Conservation (phyloP, 2,888 invertebrate genomes). For the Lithophane leautieri region DNA sequence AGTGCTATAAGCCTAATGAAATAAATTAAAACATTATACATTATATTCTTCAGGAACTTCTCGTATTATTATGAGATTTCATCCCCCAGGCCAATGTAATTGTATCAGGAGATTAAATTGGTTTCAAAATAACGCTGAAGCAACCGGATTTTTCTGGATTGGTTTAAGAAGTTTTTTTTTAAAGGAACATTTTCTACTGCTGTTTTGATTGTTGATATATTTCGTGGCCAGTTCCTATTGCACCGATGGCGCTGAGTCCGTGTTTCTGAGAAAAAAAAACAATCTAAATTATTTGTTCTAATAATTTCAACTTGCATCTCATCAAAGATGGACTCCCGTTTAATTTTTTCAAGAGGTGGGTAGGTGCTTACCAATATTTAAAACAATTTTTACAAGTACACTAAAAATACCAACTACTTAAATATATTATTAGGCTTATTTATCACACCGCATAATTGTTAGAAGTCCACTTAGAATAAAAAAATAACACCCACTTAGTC, state of each 20-base stretch:
- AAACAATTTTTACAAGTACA: neutral
- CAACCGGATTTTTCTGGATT: neutral
- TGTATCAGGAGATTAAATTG: neutral
- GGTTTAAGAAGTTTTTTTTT: neutral
- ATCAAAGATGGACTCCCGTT: too few species aligned
- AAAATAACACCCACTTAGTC: neutral
- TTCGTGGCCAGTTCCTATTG: constrained; percentile 67
- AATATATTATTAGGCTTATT: neutral
- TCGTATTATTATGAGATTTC: neutral
- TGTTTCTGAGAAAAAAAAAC: constrained; percentile 46
- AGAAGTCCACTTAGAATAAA: neutral
- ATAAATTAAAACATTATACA: neutral
- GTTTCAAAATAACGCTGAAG: neutral
- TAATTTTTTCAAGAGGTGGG: neutral
- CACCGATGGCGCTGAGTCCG: constrained; percentile 66
- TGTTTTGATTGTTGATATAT: constrained; percentile 63
- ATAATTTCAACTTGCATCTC: too few species aligned
- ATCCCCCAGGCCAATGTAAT: neutral
- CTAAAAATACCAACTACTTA: neutral
- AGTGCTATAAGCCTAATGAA: neutral
- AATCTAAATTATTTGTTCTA: neutral
- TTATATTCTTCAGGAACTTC: neutral
- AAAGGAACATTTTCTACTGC: neutral
- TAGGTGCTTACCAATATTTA: neutral
- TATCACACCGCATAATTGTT: neutral